A percentile compares a stretch with the other conserved stretches of the same genome.
Evolutionary conservation across 2,113 vertebrate genomes (phyloP).

Genomic region (Tympanuchus pallidicinctus): DNA sequence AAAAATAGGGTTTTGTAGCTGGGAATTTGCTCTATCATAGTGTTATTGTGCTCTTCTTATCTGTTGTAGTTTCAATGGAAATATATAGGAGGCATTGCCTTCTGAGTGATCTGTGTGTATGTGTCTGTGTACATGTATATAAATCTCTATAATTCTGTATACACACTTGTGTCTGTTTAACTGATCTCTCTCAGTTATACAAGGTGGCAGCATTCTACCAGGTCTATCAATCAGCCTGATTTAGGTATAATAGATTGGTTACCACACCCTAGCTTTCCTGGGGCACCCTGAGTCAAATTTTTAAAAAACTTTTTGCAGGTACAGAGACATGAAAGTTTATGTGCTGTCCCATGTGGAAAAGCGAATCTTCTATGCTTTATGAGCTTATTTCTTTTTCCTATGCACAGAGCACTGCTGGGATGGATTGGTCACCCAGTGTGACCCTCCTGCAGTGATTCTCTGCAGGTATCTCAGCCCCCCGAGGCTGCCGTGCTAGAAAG

Average conservation of each 20-base stretch:
- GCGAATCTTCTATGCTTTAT: accelerated
- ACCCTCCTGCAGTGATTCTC: background rate
- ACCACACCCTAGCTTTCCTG: background rate
- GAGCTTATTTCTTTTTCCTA: background rate
- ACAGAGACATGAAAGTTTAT: accelerated
- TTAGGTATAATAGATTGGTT: background rate
- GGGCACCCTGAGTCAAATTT: background rate
- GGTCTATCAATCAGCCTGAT: background rate
- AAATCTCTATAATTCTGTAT: too few species aligned
- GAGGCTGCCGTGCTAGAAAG: accelerated
- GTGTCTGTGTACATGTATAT: too few species aligned
- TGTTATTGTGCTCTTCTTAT: too few species aligned
- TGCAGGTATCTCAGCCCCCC: background rate
- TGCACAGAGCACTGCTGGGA: accelerated
- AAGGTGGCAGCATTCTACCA: background rate
- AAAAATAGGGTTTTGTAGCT: too few species aligned
- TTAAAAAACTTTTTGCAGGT: accelerated
- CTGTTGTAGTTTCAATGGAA: too few species aligned
- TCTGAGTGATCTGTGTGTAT: too few species aligned
- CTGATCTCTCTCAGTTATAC: background rate
- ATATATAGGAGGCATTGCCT: too few species aligned
- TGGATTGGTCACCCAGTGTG: accelerated
- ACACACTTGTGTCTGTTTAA: background rate
- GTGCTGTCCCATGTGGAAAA: background rate
- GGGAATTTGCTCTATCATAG: too few species aligned